Base-by-base conservation (phyloP, 2,797 vertebrate genomes). In the Buceros bicornis region DNA sequence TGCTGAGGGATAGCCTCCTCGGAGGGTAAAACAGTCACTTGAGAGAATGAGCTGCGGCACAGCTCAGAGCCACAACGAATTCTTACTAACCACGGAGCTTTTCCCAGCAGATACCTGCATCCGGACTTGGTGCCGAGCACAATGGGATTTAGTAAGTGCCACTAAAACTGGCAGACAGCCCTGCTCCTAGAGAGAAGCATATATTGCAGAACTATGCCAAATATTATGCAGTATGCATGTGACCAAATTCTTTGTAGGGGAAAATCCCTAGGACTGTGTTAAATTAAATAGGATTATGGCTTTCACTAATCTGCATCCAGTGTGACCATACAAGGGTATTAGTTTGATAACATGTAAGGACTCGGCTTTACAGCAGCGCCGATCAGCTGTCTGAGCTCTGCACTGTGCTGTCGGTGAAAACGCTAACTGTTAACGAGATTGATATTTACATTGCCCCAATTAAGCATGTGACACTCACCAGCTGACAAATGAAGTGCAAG, bases 201-300 rank as follows among this genome's bases (percentile, higher is more conserved):
- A 82, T 67, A 93, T 80, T 82, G 57, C 67, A 89, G 83, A 97
- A 95, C 93, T 92, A 94, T 87, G 94, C 78, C 94, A 94, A 94
- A 90, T 92, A 95, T 95, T 94, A 95, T 74, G 83, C 67, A 71
- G 78, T 11, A 69, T 56, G 74, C 94, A 95, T 96, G 96, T 95
- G 96, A 97, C 86, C 74, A 90, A 78, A 92, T 95, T 95, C 96
- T 90, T 94, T 93, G 78, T n/a, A 69, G 64, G 80, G 42, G 42
- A 95, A 97, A 97, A 97, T 96, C 96, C 95, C 81, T 51, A 66
- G 74, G 90, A 93, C 96, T 95, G 95, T 95, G 93, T 96, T 97
- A 95, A 97, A 95, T 96, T 96, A 97, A 97, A 97, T 94, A 95
- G 95, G 96, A 97, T 97, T 97, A 97, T 85, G 81, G 80, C 72